phyloP scores from a whole-genome alignment of 2,797 vertebrate genomes.

The Acridotheres tristis region DNA sequence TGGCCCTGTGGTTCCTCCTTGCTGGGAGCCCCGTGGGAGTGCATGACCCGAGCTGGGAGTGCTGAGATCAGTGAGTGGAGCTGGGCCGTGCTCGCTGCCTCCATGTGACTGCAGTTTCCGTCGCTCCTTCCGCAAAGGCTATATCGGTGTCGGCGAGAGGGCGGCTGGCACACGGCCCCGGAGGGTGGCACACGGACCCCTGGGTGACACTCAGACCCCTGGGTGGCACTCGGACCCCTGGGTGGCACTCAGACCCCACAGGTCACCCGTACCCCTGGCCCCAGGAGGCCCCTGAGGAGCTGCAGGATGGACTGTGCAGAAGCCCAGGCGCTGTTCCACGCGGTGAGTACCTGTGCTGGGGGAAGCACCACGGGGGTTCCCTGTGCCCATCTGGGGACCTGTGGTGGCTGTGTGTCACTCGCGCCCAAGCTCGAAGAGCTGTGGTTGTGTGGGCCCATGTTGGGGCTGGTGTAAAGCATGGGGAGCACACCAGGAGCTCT shows the following conservation, averaged over 20 bases:
- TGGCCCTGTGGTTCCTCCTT: conserved; percentile 36
- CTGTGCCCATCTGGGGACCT: neutral
- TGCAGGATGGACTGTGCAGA: conserved; percentile 62
- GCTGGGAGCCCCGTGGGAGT: conserved; percentile 7
- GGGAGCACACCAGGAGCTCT: neutral
- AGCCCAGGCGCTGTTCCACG: neutral
- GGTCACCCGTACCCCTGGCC: neutral
- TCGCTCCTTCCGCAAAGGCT: conserved; percentile 82
- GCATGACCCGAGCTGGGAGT: neutral
- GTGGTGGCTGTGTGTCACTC: rapidly evolving
- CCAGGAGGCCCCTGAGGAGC: neutral
- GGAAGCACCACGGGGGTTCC: rapidly evolving
- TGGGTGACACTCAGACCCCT: neutral
- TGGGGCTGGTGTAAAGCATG: rapidly evolving
- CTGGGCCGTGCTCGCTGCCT: conserved; percentile 56
- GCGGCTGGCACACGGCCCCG: neutral
- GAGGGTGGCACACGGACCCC: neutral
- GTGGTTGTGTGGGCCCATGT: rapidly evolving
- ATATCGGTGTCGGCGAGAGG: conserved; percentile 59
- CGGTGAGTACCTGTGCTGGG: conserved; percentile 68
- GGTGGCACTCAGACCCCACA: neutral
- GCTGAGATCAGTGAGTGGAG: conserved; percentile 14
- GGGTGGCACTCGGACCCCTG: neutral
- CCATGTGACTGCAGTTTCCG: conserved; percentile 85
- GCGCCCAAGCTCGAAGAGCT: rapidly evolving